Base-by-base conservation (phyloP, 1,140 invertebrate genomes). In the Drosophila persimilis region DNA sequence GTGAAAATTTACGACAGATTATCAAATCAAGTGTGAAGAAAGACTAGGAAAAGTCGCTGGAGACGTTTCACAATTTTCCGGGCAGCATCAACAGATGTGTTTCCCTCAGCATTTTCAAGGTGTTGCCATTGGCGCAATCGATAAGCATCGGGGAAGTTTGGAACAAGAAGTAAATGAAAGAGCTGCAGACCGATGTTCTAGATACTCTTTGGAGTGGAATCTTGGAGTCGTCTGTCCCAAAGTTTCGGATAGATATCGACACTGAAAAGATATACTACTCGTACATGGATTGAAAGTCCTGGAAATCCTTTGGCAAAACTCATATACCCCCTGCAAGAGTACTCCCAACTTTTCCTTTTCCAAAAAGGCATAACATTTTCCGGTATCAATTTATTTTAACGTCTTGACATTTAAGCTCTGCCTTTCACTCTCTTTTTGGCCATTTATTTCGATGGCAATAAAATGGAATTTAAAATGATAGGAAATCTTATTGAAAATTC, bases 401-500 rank as follows among this genome's bases (percentile, higher is more conserved):
- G 54, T 62, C 62, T 53, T 47, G 26, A 57, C 52, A 46, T 17
- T 59, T 43, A 51, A 53, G 29, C 35, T 45, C 24, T 17, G 24
- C 20, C 20, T 20, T 20, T 20, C 45, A 8, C 17, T 17, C 35
- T 54, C 48, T 60, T 13, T 13, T 31, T 15, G 51, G 55, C 71
- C 59, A 74, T 81, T 89, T 88, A 59, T 60, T 57, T 61, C 35
- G 31, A 46, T 47, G 71, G 84, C 84, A 76, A 88, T 88, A 88
- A 88, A 88, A 88, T 76, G 67, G 76, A 79, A 89, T 88, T 89
- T 88, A 76, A 88, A 88, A 64, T 88, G 83, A 89, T 88, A 71
- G 67, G 51, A 66, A 83, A 88, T 88, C 84, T 51, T 58, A 88
- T 79, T 83, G 78, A 83, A 88, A 81, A 64, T 72, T 64, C 61